A percentile compares a stretch with the other conserved stretches of the same genome.
phyloP scores from a whole-genome alignment of 2,888 invertebrate genomes.

The Capitulum mitella region DNA sequence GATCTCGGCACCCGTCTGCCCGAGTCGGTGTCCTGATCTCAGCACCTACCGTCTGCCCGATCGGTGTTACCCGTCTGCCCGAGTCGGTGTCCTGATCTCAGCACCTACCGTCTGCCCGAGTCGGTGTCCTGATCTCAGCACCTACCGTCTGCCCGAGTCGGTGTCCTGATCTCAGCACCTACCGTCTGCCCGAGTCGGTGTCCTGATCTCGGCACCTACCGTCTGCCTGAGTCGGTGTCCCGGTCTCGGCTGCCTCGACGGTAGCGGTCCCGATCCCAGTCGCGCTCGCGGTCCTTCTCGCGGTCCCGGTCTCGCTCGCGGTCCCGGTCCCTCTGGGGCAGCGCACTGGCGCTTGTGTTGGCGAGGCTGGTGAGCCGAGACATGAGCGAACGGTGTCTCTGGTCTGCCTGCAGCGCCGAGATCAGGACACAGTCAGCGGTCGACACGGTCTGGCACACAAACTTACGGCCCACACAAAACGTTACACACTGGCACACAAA shows the following conservation, averaged over 20 bases:
- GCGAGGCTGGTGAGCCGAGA: conserved; percentile 2
- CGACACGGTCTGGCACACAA: no score
- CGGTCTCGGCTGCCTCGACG: conserved; percentile 38
- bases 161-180: not conserved
- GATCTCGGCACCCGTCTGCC: not conserved
- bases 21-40: not conserved
- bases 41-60: no score
- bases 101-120: no score
- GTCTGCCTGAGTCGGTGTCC: not conserved
- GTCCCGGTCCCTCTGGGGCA: conserved; percentile 31
- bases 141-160: not conserved
- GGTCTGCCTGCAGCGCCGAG: not conserved
- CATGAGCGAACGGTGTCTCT: not conserved
- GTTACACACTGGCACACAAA: no score
- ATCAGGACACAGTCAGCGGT: no score
- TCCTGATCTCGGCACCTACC: not conserved
- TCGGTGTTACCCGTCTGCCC: no score
- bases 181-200: not conserved
- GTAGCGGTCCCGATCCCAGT: conserved; percentile 43
- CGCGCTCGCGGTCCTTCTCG: conserved; percentile 44
- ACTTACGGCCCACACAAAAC: no score
- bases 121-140: not conserved
- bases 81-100: no score
- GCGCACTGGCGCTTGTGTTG: conserved; percentile 9
- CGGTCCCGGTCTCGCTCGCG: conserved; percentile 42